Evolutionary conservation across 2,113 vertebrate species (phyloP), one percentile per base, ranked within the genome.

Genomic region (Poeciliopsis prolifica): DNA sequence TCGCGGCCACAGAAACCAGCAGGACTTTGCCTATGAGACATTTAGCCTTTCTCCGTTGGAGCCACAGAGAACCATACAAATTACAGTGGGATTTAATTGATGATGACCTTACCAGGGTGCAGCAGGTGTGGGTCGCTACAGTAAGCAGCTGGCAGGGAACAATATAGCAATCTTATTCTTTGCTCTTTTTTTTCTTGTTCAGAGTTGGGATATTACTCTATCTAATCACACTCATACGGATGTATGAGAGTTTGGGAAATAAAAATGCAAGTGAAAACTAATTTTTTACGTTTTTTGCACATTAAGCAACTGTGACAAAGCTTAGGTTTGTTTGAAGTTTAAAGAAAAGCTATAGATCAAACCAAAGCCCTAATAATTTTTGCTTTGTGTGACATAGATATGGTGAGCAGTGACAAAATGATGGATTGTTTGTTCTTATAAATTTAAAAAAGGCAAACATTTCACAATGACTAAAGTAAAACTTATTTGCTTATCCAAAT

Each of bases 101-200:
- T 75, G 61, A 14, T 83, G 86, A 91, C 89, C 85, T 85, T 87
- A 74, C 37, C 19, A 12, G 72, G 58, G 84, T 74, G 81, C 22
- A 74, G 83, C 81, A 92, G 86, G 78, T 90, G 89, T 10, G 51
- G 78, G 80, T 89, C 84, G 80, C 44, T 5, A 13, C 58, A 26
- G 72, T 67, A 79, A 85, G 88, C 83, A 91, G 87, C 85, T 91
- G 82, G 72, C 74, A 80, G 68, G 60, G 74, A 77, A 33, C 40
- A n/a, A 3, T n/a, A 51, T 69, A 63, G 7, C 67, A 22, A 7
- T 58, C 17, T 24, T 58, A 58, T 58, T 77, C 14, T 62, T 68
- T 19, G 8, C 11, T 65, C 1, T 13, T 66, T 10, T 10, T 10
- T 61, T 4, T 14, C 1, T 54, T 69, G 5, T 31, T 17, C 14